These are phyloP conservation scores for Capitulum mitella DNA, from an alignment of 2,888 invertebrate genomes.

Conservation along the genomic window DNA sequence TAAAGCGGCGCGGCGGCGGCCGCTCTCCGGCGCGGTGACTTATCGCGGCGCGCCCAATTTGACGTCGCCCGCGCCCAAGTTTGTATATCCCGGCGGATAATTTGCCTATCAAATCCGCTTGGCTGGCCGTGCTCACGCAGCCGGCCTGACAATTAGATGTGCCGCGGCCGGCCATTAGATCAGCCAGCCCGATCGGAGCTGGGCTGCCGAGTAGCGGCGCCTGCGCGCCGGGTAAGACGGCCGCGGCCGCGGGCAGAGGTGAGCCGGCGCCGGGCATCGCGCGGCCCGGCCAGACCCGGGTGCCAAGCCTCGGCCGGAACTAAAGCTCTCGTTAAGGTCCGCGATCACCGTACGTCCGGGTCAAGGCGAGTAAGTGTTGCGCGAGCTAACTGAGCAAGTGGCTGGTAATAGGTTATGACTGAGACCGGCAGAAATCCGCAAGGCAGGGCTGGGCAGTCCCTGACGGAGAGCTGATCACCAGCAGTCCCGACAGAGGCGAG, in stretches of 20 bases:
- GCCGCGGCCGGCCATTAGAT: neutral
- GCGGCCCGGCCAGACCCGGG: no score
- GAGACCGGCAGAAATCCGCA: no score
- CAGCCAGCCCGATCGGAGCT: neutral
- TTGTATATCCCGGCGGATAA: neutral
- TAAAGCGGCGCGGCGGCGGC: neutral
- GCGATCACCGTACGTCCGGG: no score
- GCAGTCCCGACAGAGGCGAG: no score
- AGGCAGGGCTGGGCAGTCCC: neutral
- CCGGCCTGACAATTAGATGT: neutral
- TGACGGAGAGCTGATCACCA: no score
- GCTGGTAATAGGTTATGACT: no score
- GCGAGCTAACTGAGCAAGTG: no score
- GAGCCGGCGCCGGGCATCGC: neutral
- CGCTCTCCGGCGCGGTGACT: neutral
- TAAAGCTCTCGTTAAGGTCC: no score
- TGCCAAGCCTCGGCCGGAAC: no score
- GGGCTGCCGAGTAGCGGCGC: neutral
- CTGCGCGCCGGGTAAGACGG: neutral
- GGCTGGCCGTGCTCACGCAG: neutral
- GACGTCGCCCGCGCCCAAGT: neutral
- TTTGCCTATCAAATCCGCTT: constrained; percentile 18
- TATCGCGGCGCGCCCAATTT: neutral
- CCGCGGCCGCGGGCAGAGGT: neutral
- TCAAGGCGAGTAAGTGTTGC: no score